These are phyloP conservation scores for Leptoteleia sp. DNA, from an alignment of 1,140 invertebrate genomes.

Conservation along the genomic window DNA sequence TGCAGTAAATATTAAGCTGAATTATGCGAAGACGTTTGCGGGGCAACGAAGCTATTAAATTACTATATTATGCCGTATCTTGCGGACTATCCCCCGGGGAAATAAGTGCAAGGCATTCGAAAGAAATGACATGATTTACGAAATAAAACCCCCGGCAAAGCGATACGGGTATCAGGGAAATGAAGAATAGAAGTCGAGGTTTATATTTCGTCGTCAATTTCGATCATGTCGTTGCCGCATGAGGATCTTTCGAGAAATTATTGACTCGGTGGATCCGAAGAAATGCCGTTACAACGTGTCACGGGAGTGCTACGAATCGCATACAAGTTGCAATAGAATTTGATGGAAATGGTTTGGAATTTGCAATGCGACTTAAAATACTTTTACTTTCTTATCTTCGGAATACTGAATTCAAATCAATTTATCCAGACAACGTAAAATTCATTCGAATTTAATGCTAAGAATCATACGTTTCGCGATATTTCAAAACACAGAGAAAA, in stretches of 20 bases:
- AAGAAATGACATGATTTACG: constrained; percentile 57
- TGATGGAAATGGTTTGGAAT: background rate
- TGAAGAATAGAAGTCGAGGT: constrained; percentile 39
- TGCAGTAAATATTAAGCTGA: constrained; percentile 18
- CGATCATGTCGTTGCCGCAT: constrained; percentile 10
- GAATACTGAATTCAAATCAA: too few relatives aligned
- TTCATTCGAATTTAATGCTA: too few relatives aligned
- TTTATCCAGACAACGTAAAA: too few relatives aligned
- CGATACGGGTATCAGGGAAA: constrained; percentile 38
- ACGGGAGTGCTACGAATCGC: background rate
- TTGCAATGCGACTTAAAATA: too few relatives aligned
- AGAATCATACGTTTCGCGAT: too few relatives aligned
- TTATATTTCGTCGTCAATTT: constrained; percentile 46
- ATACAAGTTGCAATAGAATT: background rate
- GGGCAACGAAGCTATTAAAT: constrained; percentile 52
- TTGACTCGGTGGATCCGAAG: constrained; percentile 5
- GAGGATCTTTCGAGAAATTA: constrained; percentile 23
- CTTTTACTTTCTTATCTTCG: too few relatives aligned
- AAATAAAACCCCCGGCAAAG: constrained; percentile 40
- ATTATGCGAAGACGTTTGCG: constrained; percentile 11
- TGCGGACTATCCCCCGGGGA: constrained; percentile 36
- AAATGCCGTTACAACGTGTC: constrained; percentile 18
- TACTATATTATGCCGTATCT: constrained; percentile 53
- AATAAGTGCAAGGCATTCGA: constrained; percentile 55
- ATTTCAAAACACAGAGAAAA: too few relatives aligned